phyloP scores from a whole-genome alignment of 2,797 vertebrate genomes.

The Sebastes paucispinis region DNA sequence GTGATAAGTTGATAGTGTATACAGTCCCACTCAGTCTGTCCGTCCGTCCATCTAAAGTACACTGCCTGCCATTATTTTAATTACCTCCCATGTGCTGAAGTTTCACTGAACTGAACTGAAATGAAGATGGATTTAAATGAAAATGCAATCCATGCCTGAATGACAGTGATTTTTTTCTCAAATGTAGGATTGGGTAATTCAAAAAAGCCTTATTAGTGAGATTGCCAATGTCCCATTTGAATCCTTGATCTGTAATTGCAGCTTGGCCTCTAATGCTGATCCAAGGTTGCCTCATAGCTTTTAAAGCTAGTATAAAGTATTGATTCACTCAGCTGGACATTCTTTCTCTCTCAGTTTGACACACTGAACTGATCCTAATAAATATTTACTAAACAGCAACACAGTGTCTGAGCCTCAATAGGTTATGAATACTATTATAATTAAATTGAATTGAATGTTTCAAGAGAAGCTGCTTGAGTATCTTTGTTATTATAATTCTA shows the following conservation, averaged over 20 bases:
- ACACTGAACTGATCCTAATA: not conserved
- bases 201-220: slow-evolving; percentile 4
- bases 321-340: not conserved
- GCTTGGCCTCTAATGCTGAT: not conserved
- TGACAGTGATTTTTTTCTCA: not conserved
- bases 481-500: not conserved
- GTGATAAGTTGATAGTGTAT: not conserved
- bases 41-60: slow-evolving; percentile 10
- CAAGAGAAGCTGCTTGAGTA: not conserved
- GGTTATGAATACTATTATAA: not conserved
- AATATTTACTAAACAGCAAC: not conserved
- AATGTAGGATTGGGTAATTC: not conserved
- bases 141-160: slow-evolving; percentile 16
- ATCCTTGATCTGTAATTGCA: slow-evolving; percentile 15
- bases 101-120: slow-evolving; percentile 8
- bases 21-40: not conserved
- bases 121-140: slow-evolving; percentile 3
- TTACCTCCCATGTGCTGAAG: slow-evolving; percentile 35
- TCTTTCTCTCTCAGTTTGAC: not conserved
- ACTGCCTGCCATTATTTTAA: slow-evolving; percentile 34
- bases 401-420: not conserved
- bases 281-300: not conserved
- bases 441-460: not conserved
- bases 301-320: not conserved
- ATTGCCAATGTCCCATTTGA: slow-evolving; percentile 9